Conservation (phyloP, 1,140 invertebrate species). For the Lasioglossum albipes region DNA sequence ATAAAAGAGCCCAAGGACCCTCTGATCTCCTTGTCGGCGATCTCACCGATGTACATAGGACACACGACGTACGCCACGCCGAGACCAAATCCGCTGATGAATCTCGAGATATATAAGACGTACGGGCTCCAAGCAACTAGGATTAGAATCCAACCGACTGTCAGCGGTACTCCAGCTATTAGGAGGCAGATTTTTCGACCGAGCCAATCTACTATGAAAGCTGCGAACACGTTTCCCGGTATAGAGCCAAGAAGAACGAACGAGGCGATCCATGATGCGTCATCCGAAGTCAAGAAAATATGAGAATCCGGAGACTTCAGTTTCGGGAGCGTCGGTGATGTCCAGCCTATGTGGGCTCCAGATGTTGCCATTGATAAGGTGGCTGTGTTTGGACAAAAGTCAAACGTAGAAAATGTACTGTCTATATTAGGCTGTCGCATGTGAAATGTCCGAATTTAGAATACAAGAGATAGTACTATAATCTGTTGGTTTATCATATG, state of each 20-base stretch:
- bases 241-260: slow-evolving; percentile 80
- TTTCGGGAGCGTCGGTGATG: slow-evolving; percentile 79
- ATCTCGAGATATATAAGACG: slow-evolving; percentile 78
- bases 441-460: background rate
- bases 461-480: no score
- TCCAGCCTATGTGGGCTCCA: slow-evolving; percentile 80
- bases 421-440: no score
- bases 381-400: slow-evolving; percentile 57
- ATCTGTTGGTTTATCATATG: no score
- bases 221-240: slow-evolving; percentile 78
- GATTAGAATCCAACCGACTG: slow-evolving; percentile 80
- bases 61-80: slow-evolving; percentile 80
- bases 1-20: slow-evolving; percentile 85
- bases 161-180: slow-evolving; percentile 77
- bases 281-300: slow-evolving; percentile 71
- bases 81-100: slow-evolving; percentile 81
- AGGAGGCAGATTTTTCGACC: slow-evolving; percentile 80
- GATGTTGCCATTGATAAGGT: slow-evolving; percentile 71
- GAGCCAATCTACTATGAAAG: slow-evolving; percentile 81
- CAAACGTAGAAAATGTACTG: background rate
- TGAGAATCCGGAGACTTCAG: slow-evolving; percentile 74
- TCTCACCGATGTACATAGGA: slow-evolving; percentile 87
- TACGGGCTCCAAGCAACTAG: slow-evolving; percentile 67
- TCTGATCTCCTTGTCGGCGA: slow-evolving; percentile 84
- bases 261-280: slow-evolving; percentile 81